Conservation (phyloP, 2,113 vertebrate genomes). For the Anolis sagrei region DNA sequence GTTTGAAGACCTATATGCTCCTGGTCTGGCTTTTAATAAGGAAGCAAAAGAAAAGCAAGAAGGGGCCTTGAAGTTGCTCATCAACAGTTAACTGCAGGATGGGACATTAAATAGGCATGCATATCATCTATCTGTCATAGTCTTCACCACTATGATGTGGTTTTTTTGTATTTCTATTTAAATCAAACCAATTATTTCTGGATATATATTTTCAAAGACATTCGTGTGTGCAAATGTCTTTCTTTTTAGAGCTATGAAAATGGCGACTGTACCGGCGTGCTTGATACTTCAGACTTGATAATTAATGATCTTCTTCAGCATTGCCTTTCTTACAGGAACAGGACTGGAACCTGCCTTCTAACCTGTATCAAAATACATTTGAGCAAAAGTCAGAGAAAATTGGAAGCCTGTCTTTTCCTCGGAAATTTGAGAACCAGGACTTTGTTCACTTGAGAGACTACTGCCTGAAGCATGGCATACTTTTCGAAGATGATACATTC, state of each 20-base stretch:
- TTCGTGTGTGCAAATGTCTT: neutral
- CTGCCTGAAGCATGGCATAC: conserved; percentile 63
- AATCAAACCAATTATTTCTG: neutral
- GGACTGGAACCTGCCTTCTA: neutral
- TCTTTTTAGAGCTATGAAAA: neutral
- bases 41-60: neutral
- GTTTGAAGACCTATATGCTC: no score
- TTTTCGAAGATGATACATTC: conserved; percentile 77
- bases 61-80: neutral
- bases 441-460: conserved; percentile 57
- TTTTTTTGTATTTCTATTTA: neutral
- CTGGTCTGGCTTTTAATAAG: neutral
- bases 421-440: conserved; percentile 72
- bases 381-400: neutral
- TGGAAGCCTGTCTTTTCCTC: conserved; percentile 38
- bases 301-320: neutral
- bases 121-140: neutral
- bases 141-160: neutral
- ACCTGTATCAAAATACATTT: fast-evolving
- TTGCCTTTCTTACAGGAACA: conserved; percentile 35
- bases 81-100: neutral
- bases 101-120: neutral
- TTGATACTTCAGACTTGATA: fast-evolving
- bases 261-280: neutral
- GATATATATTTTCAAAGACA: neutral